Base-by-base conservation (phyloP, 2,797 vertebrate species). In the Alfaro cultratus region DNA sequence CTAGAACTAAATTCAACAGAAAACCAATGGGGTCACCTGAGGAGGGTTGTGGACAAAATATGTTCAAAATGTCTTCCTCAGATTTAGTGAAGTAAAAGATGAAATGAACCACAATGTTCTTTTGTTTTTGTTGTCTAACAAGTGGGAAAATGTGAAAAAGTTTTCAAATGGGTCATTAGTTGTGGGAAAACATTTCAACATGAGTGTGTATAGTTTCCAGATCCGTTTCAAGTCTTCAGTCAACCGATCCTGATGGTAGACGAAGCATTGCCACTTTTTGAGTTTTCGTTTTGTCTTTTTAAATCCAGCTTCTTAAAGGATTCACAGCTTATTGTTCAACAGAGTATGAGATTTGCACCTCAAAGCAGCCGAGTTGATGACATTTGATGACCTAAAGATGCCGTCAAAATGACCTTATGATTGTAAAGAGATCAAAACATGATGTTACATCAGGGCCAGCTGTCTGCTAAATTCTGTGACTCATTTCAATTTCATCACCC, bases 211-310 rank as follows among this genome's bases (percentile, higher is more conserved):
- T 3, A 21, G 34, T 21, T 67, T 67, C 16, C 36, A 67, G 62
- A 62, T 62, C 31, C 5, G 18, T 62, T 34, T 16, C 12, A 62
- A 34, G 15, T 31, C 26, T 62, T 31, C 57, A 31, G 5, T 62
- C 2, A 62, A 34, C 2, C 1, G 15, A 62, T 62, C 60, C 60
- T 62, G 29, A 85, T 75, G 74, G 43, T 82, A 71, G 15, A 39
- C 62, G 16, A 76, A 5, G 31, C 75, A 73, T 70, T 71, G 41
- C 45, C 78, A 75, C 64, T 76, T 43, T 29, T 3, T 36, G 64
- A 10, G n/a, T 74, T 83, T 78, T 55, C 26, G 8, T 49, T 82
- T 80, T 80, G 34, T 85, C 79, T 77, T 82, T 86, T 79, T 41
- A 10, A n/a, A 57, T 62, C 55, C 41, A 55, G 76, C 26, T 0